Evolutionary conservation across 2,888 invertebrate species (phyloP).

Genomic region (Drosophila mimetica): DNA sequence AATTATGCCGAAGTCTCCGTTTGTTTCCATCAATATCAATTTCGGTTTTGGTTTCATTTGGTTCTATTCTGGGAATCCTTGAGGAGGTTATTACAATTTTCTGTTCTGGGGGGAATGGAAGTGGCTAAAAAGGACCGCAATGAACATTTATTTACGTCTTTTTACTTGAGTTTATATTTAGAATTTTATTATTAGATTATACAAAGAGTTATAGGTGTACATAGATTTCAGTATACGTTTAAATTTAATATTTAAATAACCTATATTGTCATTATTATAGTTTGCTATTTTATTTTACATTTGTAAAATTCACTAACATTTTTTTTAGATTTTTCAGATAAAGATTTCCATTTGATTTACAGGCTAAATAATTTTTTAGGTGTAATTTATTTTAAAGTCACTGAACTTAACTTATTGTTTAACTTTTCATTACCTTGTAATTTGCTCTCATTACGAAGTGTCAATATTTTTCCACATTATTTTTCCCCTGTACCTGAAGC

Average conservation of each 20-base stretch:
- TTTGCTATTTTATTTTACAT: no score
- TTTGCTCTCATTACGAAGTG: conserved; percentile 7
- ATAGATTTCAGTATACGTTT: no score
- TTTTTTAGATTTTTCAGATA: no score
- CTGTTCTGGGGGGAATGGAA: background rate
- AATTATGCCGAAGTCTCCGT: conserved; percentile 57
- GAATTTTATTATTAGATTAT: no score
- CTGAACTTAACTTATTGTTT: background rate
- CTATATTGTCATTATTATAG: no score
- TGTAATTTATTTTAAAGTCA: background rate
- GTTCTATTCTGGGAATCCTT: conserved; percentile 8
- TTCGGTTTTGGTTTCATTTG: conserved; percentile 48
- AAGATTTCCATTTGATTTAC: no score
- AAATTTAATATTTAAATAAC: no score
- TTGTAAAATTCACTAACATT: no score
- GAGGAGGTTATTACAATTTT: conserved; percentile 5
- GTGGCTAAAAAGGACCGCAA: background rate
- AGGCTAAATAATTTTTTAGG: no score
- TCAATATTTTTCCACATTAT: conserved; percentile 4
- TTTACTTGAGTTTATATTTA: background rate
- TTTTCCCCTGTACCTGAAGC: background rate
- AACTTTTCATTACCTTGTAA: conserved; percentile 34
- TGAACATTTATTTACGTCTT: background rate
- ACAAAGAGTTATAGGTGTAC: no score
- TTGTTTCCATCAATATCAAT: conserved; percentile 58